phyloP scores from a whole-genome alignment of 2,888 invertebrate species.

The Cabera pusaria region DNA sequence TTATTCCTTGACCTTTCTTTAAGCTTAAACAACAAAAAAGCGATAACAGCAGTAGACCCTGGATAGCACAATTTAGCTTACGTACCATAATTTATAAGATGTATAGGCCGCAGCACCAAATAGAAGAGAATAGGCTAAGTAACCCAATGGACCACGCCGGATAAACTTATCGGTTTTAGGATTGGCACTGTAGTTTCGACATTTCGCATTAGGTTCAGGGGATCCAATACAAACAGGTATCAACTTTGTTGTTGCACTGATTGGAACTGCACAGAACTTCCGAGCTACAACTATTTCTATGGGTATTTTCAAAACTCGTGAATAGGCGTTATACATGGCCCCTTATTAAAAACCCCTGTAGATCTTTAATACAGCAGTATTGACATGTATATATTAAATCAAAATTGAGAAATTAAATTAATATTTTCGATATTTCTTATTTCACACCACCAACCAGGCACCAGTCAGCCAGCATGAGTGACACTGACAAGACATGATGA shows the following conservation, averaged over 20 bases:
- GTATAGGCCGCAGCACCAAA: conserved; percentile 58
- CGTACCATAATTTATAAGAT: conserved; percentile 67
- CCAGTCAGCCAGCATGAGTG: too few species aligned
- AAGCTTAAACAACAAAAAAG: conserved; percentile 4
- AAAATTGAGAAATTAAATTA: too few species aligned
- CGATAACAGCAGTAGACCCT: neutral
- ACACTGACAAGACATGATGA: too few species aligned
- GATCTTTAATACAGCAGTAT: too few species aligned
- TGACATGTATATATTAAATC: too few species aligned
- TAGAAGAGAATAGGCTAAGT: conserved; percentile 57
- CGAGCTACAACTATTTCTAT: conserved; percentile 43
- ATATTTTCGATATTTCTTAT: too few species aligned
- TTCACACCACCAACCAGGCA: too few species aligned
- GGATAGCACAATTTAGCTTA: conserved; percentile 5
- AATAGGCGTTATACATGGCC: conserved; percentile 50
- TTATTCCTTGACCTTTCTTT: conserved; percentile 6
- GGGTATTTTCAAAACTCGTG: conserved; percentile 49
- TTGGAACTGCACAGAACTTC: conserved; percentile 37
- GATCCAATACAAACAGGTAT: too few species aligned
- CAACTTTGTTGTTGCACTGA: conserved; percentile 35
- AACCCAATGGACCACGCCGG: conserved; percentile 44
- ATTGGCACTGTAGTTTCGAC: conserved; percentile 38
- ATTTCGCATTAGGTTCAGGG: too few species aligned
- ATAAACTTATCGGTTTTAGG: conserved; percentile 32
- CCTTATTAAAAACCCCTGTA: too few species aligned